These are phyloP conservation scores for Myrmophylax atrothorax DNA, from an alignment of 2,113 vertebrate genomes.

Conservation along the genomic window DNA sequence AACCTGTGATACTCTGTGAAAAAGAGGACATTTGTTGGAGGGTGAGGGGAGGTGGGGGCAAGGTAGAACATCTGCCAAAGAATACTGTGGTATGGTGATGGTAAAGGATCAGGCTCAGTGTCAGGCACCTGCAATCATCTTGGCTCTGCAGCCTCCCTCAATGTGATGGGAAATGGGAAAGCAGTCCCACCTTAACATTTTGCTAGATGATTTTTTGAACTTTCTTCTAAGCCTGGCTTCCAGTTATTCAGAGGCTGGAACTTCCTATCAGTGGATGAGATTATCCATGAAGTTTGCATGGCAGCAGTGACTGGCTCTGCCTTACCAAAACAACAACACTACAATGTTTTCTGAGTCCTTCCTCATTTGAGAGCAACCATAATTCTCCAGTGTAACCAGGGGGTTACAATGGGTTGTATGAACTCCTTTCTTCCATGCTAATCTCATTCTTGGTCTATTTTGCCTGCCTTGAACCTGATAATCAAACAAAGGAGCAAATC, in stretches of 20 bases:
- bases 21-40: not conserved
- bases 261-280: not conserved
- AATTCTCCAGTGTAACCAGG: not conserved
- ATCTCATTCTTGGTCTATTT: not conserved
- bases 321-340: not conserved
- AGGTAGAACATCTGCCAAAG: not conserved
- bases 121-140: not conserved
- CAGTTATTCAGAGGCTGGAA: not conserved
- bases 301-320: not conserved
- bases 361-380: not conserved
- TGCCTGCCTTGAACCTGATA: not conserved
- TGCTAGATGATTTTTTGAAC: not conserved
- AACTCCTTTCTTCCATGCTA: not conserved
- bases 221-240: not conserved
- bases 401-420: accelerated
- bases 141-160: not conserved
- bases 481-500: not conserved
- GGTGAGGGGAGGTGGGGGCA: not conserved
- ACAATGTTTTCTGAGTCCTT: not conserved
- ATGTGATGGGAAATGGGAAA: not conserved
- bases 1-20: not conserved
- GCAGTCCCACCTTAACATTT: not conserved
- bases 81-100: not conserved
- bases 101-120: not conserved
- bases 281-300: not conserved